Evolutionary conservation across 2,113 vertebrate species (phyloP).

Genomic region (Platysternon megacephalum): DNA sequence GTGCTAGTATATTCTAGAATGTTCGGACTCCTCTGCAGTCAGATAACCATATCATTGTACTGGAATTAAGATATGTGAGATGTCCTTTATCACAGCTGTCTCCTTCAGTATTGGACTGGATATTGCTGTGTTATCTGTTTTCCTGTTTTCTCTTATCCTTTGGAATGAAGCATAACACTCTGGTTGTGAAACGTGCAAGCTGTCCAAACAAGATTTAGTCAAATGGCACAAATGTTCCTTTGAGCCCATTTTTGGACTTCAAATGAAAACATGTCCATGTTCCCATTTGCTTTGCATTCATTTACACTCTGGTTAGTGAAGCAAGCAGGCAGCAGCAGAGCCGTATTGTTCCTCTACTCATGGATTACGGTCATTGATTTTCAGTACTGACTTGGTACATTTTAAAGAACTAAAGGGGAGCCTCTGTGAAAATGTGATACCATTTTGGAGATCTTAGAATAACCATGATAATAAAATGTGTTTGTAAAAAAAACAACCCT

Average conservation of each 20-base stretch:
- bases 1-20: conserved; percentile 26
- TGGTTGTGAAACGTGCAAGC: neutral
- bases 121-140: conserved; percentile 30
- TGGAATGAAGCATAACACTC: conserved; percentile 25
- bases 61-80: neutral
- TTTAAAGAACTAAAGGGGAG: neutral
- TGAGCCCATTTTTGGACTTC: neutral
- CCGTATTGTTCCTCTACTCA: neutral
- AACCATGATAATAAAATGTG: neutral
- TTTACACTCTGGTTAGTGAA: conserved; percentile 14
- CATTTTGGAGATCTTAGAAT: neutral
- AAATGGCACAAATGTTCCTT: neutral
- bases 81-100: conserved; percentile 37
- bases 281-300: conserved; percentile 33
- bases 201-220: conserved; percentile 60
- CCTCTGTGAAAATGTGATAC: neutral
- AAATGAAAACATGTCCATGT: neutral
- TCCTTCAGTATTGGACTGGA: rapidly evolving
- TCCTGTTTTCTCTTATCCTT: conserved; percentile 20
- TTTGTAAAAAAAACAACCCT: neutral
- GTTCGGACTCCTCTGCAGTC: neutral
- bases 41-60: conserved; percentile 21
- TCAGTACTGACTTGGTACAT: neutral
- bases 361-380: neutral
- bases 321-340: neutral